These are phyloP conservation scores for Pristionchus pacificus DNA, from an alignment of 1,140 invertebrate species.

Conservation along the genomic window DNA sequence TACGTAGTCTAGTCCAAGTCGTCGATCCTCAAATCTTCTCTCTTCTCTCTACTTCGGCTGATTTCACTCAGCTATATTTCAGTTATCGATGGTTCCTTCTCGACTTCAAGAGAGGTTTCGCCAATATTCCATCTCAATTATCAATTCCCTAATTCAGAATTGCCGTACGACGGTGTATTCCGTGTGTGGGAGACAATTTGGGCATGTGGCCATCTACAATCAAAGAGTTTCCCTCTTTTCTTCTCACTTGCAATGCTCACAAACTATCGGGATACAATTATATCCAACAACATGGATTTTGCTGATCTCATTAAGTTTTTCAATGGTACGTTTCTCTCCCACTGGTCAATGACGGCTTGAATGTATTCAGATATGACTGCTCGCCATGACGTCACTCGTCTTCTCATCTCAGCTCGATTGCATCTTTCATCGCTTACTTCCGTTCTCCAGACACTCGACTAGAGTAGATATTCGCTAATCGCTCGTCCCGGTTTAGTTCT, in stretches of 20 bases:
- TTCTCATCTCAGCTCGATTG: too few species aligned
- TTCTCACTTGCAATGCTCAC: conserved; percentile 83
- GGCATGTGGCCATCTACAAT: conserved; percentile 77
- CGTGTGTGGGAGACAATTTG: conserved; percentile 91
- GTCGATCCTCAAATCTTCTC: conserved; percentile 82
- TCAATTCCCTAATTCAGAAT: conserved; percentile 64
- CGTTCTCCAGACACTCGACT: too few species aligned
- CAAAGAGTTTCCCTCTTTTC: conserved; percentile 84
- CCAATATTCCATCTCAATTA: too few species aligned
- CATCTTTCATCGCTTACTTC: too few species aligned
- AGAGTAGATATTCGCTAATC: too few species aligned
- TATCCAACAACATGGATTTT: conserved; percentile 92
- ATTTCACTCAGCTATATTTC: conserved; percentile 94
- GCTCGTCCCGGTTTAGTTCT: too few species aligned
- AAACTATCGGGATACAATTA: conserved; percentile 85
- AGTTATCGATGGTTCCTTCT: conserved; percentile 86
- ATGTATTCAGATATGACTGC: neutral
- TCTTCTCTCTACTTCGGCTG: conserved; percentile 82
- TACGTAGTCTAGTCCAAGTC: conserved; percentile 75
- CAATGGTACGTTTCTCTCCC: conserved; percentile 69
- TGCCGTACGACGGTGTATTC: conserved; percentile 85
- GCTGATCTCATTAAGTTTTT: conserved; percentile 97
- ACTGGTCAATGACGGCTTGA: neutral
- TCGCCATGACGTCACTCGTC: neutral
- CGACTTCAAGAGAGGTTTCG: conserved; percentile 73